Conservation (phyloP, 1,140 invertebrate species). For the Theocolax elegans region DNA sequence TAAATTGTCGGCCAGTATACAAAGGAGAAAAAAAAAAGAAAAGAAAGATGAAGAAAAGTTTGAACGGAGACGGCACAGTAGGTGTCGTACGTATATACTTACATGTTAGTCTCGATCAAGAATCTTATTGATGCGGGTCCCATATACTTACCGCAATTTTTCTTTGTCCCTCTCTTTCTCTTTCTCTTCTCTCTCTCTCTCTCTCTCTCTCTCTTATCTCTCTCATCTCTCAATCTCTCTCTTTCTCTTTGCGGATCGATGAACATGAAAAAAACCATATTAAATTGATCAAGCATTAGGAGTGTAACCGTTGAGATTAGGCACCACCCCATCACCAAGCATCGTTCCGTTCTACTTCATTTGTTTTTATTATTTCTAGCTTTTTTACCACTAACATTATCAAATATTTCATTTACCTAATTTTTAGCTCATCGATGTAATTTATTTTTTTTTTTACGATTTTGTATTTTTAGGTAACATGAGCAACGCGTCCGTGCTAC, state of each 20-base stretch:
- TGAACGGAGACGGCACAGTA: neutral
- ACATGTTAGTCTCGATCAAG: neutral
- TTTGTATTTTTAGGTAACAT: constrained; percentile 27
- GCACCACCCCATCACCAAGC: constrained; percentile 58
- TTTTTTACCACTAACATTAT: constrained; percentile 65
- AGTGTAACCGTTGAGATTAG: neutral
- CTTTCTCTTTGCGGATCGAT: too few relatives aligned
- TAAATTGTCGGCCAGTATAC: constrained; percentile 15
- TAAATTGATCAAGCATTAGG: neutral
- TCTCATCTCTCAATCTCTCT: too few relatives aligned
- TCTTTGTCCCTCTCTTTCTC: neutral
- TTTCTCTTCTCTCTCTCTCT: neutral
- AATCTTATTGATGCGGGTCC: constrained; percentile 27
- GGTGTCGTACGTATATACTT: neutral
- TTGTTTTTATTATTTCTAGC: constrained; percentile 48
- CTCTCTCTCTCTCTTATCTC: neutral
- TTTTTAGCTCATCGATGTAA: too few relatives aligned
- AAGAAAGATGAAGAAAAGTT: too few relatives aligned
- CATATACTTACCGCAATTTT: constrained; percentile 5
- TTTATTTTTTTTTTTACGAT: too few relatives aligned
- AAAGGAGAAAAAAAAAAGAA: too few relatives aligned
- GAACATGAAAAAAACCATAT: too few relatives aligned
- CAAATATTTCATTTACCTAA: too few relatives aligned
- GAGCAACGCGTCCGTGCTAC: constrained; percentile 70
- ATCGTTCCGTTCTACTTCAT: constrained; percentile 49